These are phyloP conservation scores for Hemiprocne comata DNA, from an alignment of 2,113 vertebrate genomes.

Conservation along the genomic window DNA sequence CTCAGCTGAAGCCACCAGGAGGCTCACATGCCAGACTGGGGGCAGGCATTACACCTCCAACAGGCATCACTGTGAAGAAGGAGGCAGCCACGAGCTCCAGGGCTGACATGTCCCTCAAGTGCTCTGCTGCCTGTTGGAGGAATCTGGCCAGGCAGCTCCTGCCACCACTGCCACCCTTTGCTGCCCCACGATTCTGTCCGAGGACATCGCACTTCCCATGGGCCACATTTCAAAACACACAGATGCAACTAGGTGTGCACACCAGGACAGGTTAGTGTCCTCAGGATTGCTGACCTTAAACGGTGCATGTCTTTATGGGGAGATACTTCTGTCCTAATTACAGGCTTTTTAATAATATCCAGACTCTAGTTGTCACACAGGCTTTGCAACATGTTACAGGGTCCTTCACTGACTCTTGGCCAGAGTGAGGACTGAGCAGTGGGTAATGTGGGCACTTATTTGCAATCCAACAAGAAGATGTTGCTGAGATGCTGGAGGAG, in stretches of 20 bases:
- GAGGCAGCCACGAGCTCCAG: not conserved
- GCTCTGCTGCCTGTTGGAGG: not conserved
- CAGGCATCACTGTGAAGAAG: not conserved
- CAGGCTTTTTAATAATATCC: not conserved
- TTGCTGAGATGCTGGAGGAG: not conserved
- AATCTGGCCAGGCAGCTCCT: not conserved
- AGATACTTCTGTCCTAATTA: not conserved
- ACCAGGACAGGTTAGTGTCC: not conserved
- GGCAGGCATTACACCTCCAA: not conserved
- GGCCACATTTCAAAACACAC: not conserved
- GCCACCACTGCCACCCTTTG: not conserved
- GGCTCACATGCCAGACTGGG: not conserved
- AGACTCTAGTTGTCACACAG: no score
- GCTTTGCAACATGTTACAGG: no score
- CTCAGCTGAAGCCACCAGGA: not conserved
- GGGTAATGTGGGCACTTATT: not conserved
- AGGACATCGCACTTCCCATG: not conserved
- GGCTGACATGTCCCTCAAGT: not conserved
- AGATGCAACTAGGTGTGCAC: not conserved
- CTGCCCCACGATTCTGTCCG: rapidly evolving
- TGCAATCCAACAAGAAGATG: not conserved
- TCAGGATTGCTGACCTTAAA: not conserved
- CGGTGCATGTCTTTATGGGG: not conserved
- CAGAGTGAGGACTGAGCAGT: not conserved
- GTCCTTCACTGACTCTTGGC: not conserved